A percentile compares a stretch with the other conserved stretches of the same genome.
These are phyloP conservation scores for Cotesia congregata DNA, from an alignment of 2,888 invertebrate species.

Conservation along the genomic window DNA sequence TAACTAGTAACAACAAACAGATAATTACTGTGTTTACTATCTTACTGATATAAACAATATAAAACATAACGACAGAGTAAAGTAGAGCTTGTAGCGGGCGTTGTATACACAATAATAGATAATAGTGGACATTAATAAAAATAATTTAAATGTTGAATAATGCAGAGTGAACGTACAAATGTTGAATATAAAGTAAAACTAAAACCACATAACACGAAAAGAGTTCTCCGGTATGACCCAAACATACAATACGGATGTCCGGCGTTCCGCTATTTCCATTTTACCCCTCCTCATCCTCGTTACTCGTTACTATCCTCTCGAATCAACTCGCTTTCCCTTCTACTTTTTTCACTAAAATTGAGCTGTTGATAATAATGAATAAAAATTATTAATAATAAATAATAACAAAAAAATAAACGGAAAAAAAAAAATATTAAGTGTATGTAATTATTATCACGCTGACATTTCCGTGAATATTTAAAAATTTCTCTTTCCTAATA, in stretches of 20 bases:
- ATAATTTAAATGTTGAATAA: background rate
- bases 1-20: too few relatives aligned
- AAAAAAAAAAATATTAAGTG: background rate
- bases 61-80: too few relatives aligned
- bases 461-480: background rate
- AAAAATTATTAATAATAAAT: background rate
- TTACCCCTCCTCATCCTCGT: slow-evolving; percentile 46
- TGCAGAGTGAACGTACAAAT: background rate
- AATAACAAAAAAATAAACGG: background rate
- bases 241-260: slow-evolving; percentile 65
- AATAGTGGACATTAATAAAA: background rate
- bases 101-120: background rate
- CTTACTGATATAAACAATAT: too few relatives aligned
- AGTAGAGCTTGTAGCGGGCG: background rate
- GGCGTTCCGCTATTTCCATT: slow-evolving; percentile 62
- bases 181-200: background rate
- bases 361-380: background rate
- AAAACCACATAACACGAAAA: slow-evolving; percentile 11
- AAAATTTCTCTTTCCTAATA: background rate
- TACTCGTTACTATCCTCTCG: slow-evolving; percentile 16
- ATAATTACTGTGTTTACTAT: too few relatives aligned
- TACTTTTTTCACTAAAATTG: background rate
- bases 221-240: slow-evolving; percentile 27
- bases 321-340: slow-evolving; percentile 35
- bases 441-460: background rate